These are phyloP conservation scores for Crocuta crocuta DNA, from an alignment of 2,113 vertebrate genomes.

Conservation along the genomic window DNA sequence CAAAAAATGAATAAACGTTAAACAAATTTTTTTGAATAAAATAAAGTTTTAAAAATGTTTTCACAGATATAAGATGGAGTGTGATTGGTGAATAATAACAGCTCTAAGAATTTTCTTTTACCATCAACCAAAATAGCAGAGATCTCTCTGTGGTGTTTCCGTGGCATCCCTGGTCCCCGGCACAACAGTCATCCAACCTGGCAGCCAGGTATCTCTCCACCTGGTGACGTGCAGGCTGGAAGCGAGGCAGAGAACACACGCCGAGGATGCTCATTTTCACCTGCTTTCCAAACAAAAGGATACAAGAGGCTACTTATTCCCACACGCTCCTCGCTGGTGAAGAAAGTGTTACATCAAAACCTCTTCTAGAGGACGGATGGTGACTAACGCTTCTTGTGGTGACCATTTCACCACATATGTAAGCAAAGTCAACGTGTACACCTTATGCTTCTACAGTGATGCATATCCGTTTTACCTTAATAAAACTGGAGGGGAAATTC, in stretches of 20 bases:
- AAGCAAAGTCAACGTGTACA: neutral
- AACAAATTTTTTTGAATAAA: too few relatives aligned
- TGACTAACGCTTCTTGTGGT: neutral
- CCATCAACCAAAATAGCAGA: neutral
- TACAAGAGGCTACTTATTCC: neutral
- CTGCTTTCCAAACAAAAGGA: neutral
- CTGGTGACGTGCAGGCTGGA: neutral
- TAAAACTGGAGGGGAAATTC: neutral
- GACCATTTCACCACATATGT: neutral
- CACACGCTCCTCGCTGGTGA: neutral
- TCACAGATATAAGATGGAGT: neutral
- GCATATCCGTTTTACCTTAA: neutral
- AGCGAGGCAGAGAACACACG: neutral
- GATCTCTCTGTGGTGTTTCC: neutral
- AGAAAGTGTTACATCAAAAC: neutral
- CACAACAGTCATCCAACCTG: neutral
- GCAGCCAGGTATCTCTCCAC: too few relatives aligned
- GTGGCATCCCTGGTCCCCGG: neutral
- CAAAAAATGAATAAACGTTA: too few relatives aligned
- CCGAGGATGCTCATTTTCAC: neutral
- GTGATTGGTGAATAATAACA: neutral
- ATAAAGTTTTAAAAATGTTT: neutral
- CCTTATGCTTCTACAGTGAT: neutral
- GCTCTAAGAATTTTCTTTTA: neutral
- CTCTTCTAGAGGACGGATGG: neutral